A percentile compares a stretch with the other conserved stretches of the same genome.
Evolutionary conservation across 2,797 vertebrate species (phyloP).

Genomic region (Sebastes cheni): DNA sequence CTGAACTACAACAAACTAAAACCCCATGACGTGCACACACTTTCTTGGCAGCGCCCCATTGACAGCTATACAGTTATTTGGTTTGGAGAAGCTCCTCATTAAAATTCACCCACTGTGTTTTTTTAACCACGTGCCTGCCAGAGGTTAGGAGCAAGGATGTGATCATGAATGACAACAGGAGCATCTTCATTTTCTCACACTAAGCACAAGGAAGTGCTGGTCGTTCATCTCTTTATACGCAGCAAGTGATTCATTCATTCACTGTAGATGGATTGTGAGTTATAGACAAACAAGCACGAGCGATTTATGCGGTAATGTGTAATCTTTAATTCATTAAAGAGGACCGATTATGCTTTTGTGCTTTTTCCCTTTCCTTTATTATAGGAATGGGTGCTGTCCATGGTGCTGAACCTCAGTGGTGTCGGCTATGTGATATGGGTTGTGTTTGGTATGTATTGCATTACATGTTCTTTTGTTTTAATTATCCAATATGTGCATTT

Average conservation of each 20-base stretch:
- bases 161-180: background rate
- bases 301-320: background rate
- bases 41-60: background rate
- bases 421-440: background rate
- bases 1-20: background rate
- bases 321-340: background rate
- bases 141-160: background rate
- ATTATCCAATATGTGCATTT: background rate
- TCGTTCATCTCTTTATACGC: background rate
- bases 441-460: background rate
- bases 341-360: background rate
- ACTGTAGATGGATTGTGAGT: background rate
- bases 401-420: conserved; percentile 24
- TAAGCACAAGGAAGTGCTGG: background rate
- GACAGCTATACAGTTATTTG: background rate
- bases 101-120: conserved; percentile 6
- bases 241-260: background rate
- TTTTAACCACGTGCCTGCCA: background rate
- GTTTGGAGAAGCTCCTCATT: conserved; percentile 20
- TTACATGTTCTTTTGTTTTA: accelerated
- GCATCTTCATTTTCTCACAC: background rate
- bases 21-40: background rate
- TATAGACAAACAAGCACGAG: background rate
- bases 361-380: background rate
- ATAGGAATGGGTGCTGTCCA: background rate